Percentiles rank a stretch among this genome's conserved stretches.
These are phyloP conservation scores for Ceyx cyanopectus DNA, from an alignment of 2,113 vertebrate species.

Conservation along the genomic window DNA sequence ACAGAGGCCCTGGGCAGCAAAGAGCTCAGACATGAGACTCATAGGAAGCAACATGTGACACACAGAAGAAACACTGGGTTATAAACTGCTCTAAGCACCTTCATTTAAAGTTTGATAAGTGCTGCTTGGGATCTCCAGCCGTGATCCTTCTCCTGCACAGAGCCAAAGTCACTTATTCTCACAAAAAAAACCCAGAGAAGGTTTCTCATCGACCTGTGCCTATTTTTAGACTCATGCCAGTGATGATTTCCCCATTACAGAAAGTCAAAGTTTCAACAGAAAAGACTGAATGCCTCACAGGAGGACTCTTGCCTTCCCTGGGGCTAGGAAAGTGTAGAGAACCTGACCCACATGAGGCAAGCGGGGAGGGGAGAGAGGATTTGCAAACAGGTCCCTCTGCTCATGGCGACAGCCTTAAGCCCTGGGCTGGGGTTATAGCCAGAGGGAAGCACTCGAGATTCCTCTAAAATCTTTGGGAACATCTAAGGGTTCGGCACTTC, in stretches of 20 bases:
- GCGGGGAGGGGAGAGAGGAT: not conserved
- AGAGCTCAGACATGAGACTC: not conserved
- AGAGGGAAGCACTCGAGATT: constrained; percentile 55
- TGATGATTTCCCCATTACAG: constrained; percentile 25
- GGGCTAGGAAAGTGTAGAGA: constrained; percentile 62
- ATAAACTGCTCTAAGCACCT: not conserved
- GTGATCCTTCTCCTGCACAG: not conserved
- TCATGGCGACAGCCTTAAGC: constrained; percentile 17
- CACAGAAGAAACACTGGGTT: not conserved
- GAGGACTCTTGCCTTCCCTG: not conserved
- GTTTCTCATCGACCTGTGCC: not conserved
- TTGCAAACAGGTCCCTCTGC: constrained; percentile 64
- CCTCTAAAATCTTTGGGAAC: constrained; percentile 59
- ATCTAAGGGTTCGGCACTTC: constrained; percentile 56
- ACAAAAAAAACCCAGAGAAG: not conserved
- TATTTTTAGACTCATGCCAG: not conserved
- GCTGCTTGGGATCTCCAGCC: not conserved
- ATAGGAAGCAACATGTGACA: fast-evolving
- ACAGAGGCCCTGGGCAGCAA: not conserved
- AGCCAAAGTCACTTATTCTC: not conserved
- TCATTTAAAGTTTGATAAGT: not conserved
- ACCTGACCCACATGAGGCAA: constrained; percentile 52
- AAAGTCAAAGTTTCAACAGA: constrained; percentile 37
- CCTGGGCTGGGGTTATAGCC: constrained; percentile 42
- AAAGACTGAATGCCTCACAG: constrained; percentile 20